phyloP scores from a whole-genome alignment of 2,797 vertebrate genomes.

The Scomberomorus guttatus region DNA sequence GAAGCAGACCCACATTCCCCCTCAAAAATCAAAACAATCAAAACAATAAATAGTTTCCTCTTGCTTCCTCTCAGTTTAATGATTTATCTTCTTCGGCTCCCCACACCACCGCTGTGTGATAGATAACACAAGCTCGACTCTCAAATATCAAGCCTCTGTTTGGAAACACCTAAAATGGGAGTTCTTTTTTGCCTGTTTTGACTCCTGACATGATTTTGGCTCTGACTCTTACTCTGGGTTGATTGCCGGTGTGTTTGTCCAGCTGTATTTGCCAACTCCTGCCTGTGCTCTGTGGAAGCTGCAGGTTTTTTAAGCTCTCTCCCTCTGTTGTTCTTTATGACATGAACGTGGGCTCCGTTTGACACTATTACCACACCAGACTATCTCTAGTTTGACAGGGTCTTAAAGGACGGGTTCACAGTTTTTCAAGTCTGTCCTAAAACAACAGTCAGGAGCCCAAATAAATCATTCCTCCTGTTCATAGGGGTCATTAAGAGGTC shows the following conservation, averaged over 20 bases:
- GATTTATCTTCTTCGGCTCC: neutral
- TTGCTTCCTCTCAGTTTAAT: too few relatives aligned
- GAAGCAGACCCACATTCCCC: neutral
- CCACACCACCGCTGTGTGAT: neutral
- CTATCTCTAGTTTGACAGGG: too few relatives aligned
- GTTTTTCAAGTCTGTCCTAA: too few relatives aligned
- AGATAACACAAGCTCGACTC: conserved; percentile 7
- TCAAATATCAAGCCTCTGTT: conserved; percentile 16
- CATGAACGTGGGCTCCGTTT: too few relatives aligned
- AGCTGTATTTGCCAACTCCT: conserved; percentile 36
- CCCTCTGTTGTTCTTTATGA: neutral
- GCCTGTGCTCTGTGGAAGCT: conserved; percentile 23
- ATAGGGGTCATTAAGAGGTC: too few relatives aligned
- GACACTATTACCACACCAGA: too few relatives aligned
- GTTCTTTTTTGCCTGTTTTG: neutral
- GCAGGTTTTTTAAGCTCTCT: neutral
- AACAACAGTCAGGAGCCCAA: too few relatives aligned
- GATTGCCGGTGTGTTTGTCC: conserved; percentile 7
- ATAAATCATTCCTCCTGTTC: too few relatives aligned
- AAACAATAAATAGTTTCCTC: neutral
- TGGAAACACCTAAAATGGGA: conserved; percentile 34
- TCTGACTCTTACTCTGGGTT: neutral
- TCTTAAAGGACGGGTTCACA: too few relatives aligned
- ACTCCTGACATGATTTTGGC: conserved; percentile 47
- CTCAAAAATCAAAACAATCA: too few relatives aligned